Evolutionary conservation across 2,888 invertebrate genomes (phyloP).

Genomic region (Scaptomyza reducta): DNA sequence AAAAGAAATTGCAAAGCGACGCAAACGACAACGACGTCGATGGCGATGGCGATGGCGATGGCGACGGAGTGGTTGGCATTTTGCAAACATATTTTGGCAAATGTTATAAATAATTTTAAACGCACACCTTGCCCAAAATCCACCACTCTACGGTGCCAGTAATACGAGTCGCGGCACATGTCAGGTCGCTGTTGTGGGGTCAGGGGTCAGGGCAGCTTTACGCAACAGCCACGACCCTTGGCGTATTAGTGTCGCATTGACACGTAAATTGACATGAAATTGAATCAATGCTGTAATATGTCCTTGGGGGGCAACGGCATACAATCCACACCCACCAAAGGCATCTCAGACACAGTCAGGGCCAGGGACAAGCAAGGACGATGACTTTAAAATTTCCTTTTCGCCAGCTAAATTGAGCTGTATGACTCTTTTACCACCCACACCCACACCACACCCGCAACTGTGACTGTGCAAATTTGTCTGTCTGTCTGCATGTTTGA

Average conservation of each 20-base stretch:
- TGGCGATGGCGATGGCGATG: neutral
- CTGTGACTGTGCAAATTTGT: constrained; percentile 71
- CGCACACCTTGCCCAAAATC: constrained; percentile 55
- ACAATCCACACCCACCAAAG: constrained; percentile 18
- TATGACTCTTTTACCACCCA: constrained; percentile 46
- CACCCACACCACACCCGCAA: neutral
- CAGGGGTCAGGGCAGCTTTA: constrained; percentile 49
- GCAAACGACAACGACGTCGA: constrained; percentile 17
- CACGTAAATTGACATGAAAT: constrained; percentile 85
- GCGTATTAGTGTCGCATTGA: constrained; percentile 84
- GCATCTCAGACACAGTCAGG: constrained; percentile 20
- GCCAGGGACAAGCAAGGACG: constrained; percentile 55
- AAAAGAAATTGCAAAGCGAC: constrained; percentile 55
- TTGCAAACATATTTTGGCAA: constrained; percentile 74
- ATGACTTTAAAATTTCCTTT: constrained; percentile 80
- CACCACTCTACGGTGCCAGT: neutral
- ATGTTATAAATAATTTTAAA: constrained; percentile 82
- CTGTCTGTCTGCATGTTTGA: constrained; percentile 71
- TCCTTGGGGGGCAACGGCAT: constrained; percentile 79
- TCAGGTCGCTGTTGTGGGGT: constrained; percentile 23
- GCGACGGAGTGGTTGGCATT: constrained; percentile 49
- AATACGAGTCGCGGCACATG: constrained; percentile 24
- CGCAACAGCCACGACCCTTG: constrained; percentile 62
- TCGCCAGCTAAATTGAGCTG: constrained; percentile 76
- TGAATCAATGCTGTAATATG: constrained; percentile 85